Base-by-base conservation (phyloP, 2,113 vertebrate species). In the Pogona vitticeps region DNA sequence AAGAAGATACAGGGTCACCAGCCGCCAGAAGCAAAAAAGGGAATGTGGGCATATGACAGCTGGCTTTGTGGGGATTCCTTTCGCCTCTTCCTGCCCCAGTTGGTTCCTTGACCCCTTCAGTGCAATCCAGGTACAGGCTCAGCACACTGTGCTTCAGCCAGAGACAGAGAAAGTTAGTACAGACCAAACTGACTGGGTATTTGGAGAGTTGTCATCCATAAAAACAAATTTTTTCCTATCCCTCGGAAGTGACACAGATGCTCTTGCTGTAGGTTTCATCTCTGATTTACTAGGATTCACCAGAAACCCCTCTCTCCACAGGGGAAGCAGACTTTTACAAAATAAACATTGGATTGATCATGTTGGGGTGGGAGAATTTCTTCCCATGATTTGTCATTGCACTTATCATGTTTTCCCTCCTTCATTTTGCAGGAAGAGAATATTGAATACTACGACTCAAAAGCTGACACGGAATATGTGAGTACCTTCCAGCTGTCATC, bases 391-490 rank as follows among this genome's bases (percentile, higher is more conserved):
- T n/a, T n/a, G 0, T 4, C 13, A 58, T 26, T 67, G 3, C 26
- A 59, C 78, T 85, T 36, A 85, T 52, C 42, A 31, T 8, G 52
- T 18, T 42, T 89, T 73, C 88, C 76, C 10, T 73, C 93, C 59
- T 96, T 95, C 90, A 81, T 92, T 86, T 70, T 91, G 92, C 97
- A 99, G 98, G 98, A 98, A 94, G 98, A 97, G 94, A 97, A 98
- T 93, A 98, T 99, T 84, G 95, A 97, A 96, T 99, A 99, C 96
- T 99, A 99, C 3, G 98, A 99, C 85, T 98, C 98, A 95, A 99
- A 99, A 96, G 97, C 97, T 0, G 98, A 99, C 72, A 98, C 98
- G 1, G 98, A 99, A 95, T 97, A 98, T 63, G 98, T 99, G 94
- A 99, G 98, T 98, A 94, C 88, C n/a, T 1, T 84, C 86, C 13